These are phyloP conservation scores for Indicator maculatus DNA, from an alignment of 2,113 vertebrate genomes.

Conservation along the genomic window DNA sequence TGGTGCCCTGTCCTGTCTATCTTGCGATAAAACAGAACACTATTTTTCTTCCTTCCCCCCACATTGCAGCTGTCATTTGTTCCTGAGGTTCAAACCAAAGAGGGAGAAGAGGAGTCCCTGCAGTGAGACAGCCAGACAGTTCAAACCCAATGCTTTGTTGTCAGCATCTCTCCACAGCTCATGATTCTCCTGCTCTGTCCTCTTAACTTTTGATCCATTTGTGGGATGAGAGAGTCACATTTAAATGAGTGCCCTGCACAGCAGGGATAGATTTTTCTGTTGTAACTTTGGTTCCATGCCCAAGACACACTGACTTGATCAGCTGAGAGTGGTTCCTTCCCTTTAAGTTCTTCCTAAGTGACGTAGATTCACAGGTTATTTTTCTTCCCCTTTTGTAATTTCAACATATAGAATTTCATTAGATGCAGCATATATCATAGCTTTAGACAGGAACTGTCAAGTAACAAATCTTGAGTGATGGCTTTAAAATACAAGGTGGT, in stretches of 20 bases:
- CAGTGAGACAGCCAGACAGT: constrained; percentile 74
- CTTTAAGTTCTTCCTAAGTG: constrained; percentile 48
- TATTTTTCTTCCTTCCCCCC: not conserved
- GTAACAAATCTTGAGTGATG: constrained; percentile 81
- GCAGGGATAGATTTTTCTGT: constrained; percentile 89
- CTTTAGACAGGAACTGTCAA: constrained; percentile 78
- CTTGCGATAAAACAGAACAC: not conserved
- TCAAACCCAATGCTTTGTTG: constrained; percentile 62
- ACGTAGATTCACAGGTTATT: constrained; percentile 60
- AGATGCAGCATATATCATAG: constrained; percentile 84
- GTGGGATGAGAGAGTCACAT: constrained; percentile 71
- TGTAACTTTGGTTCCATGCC: constrained; percentile 90
- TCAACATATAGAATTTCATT: constrained; percentile 71
- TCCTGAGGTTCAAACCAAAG: constrained; percentile 84
- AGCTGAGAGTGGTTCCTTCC: constrained; percentile 70
- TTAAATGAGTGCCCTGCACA: constrained; percentile 87
- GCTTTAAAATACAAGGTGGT: constrained; percentile 79
- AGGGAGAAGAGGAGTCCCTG: constrained; percentile 61
- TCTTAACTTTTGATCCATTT: constrained; percentile 53
- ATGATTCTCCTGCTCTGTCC: constrained; percentile 67
- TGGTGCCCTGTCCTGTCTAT: not conserved
- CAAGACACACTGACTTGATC: constrained; percentile 77
- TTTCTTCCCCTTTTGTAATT: constrained; percentile 54
- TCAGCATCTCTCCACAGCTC: constrained; percentile 65
- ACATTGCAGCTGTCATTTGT: constrained; percentile 69